Evolutionary conservation across 2,888 invertebrate genomes (phyloP).

Genomic region (Hymenopus coronatus): DNA sequence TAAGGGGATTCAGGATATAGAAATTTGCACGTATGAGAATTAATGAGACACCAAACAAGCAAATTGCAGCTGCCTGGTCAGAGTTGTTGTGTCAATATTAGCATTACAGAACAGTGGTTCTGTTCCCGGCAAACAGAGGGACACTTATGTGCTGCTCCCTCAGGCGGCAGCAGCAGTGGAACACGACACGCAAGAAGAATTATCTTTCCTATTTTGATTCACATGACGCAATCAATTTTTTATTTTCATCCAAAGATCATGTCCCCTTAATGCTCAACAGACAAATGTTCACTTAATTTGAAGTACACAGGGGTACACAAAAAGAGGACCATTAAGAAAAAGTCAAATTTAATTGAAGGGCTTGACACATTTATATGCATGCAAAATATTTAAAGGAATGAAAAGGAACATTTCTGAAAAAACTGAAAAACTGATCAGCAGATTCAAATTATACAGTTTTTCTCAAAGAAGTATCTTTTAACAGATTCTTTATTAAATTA

Average conservation of each 20-base stretch:
- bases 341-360: too few relatives aligned
- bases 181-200: neutral
- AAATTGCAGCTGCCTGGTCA: slow-evolving; percentile 9
- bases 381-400: too few relatives aligned
- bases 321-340: too few relatives aligned
- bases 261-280: neutral
- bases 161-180: neutral
- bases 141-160: neutral
- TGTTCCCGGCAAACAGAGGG: neutral
- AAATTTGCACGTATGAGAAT: slow-evolving; percentile 26
- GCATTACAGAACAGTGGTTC: slow-evolving; percentile 22
- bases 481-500: too few relatives aligned
- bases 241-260: neutral
- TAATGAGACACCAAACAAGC: slow-evolving; percentile 7
- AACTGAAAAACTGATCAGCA: too few relatives aligned
- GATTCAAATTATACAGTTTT: too few relatives aligned
- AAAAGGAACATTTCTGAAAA: too few relatives aligned
- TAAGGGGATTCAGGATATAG: neutral
- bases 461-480: too few relatives aligned
- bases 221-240: neutral
- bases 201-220: neutral
- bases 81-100: slow-evolving; percentile 23
- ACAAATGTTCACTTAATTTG: neutral
- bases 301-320: neutral
- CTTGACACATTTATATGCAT: too few relatives aligned